Conservation (phyloP, 2,113 vertebrate genomes). For the Corythaeola cristata region DNA sequence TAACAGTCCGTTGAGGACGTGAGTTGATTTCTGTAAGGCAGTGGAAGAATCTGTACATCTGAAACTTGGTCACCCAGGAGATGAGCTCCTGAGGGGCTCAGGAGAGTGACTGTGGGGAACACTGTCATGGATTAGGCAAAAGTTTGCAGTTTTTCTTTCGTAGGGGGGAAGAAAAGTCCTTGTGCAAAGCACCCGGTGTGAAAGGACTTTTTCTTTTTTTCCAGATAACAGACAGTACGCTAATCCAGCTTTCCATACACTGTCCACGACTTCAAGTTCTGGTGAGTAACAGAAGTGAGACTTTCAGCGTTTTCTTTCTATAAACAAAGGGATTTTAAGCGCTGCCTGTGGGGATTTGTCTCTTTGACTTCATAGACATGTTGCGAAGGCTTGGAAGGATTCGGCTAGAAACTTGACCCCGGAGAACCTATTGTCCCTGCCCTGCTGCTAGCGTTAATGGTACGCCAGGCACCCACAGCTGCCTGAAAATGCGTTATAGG, state of each 20-base stretch:
- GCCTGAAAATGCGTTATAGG: background rate
- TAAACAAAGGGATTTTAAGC: background rate
- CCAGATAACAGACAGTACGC: slow-evolving; percentile 94
- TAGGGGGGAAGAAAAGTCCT: accelerated
- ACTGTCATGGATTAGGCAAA: background rate
- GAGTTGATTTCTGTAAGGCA: background rate
- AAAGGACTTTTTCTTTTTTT: background rate
- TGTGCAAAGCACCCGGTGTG: accelerated
- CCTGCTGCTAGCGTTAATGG: background rate
- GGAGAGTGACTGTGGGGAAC: background rate
- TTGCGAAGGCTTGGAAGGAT: background rate
- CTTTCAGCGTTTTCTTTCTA: background rate
- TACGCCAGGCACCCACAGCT: background rate
- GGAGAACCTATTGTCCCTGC: background rate
- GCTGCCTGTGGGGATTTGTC: background rate
- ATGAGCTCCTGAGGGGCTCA: background rate
- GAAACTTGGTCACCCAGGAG: background rate
- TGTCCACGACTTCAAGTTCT: slow-evolving; percentile 96
- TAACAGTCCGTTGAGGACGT: background rate
- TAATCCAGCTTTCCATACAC: slow-evolving; percentile 97
- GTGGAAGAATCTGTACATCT: background rate
- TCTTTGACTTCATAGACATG: background rate
- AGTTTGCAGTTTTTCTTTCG: background rate
- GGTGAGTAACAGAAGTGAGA: slow-evolving; percentile 76
- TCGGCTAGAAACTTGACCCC: background rate